A percentile compares a stretch with the other conserved stretches of the same genome.
These are phyloP conservation scores for Cochlearius cochlearius DNA, from an alignment of 2,113 vertebrate genomes.

Conservation along the genomic window DNA sequence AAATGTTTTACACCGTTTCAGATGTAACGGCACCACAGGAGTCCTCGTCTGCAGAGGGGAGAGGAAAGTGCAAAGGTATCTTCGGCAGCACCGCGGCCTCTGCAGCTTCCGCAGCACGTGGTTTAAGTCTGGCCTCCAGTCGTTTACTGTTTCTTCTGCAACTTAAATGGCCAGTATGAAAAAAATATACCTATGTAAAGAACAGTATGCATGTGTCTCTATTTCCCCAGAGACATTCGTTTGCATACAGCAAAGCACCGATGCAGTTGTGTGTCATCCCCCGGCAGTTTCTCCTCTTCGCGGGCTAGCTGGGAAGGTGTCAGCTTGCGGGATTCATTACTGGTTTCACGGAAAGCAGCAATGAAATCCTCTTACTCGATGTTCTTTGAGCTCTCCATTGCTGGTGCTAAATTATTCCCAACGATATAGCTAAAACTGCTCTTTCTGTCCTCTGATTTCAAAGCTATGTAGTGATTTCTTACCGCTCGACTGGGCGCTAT, in stretches of 20 bases:
- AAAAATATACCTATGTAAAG: fast-evolving
- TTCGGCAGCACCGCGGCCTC: neutral
- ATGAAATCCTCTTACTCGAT: neutral
- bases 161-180: neutral
- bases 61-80: neutral
- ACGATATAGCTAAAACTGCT: neutral
- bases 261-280: neutral
- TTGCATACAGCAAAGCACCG: neutral
- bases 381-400: neutral
- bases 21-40: neutral
- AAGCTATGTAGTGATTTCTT: neutral
- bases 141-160: neutral
- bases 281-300: neutral
- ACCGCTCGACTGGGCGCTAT: neutral
- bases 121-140: neutral
- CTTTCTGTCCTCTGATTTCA: neutral
- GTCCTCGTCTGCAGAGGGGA: neutral
- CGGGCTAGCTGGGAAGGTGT: neutral
- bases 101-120: fast-evolving
- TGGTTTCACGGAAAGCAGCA: neutral
- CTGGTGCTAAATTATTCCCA: neutral
- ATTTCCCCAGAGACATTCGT: neutral
- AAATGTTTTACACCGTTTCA: fast-evolving
- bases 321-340: neutral
- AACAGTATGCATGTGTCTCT: neutral